These are phyloP conservation scores for Himalopsyche japonica DNA, from an alignment of 2,888 invertebrate genomes.

Conservation along the genomic window DNA sequence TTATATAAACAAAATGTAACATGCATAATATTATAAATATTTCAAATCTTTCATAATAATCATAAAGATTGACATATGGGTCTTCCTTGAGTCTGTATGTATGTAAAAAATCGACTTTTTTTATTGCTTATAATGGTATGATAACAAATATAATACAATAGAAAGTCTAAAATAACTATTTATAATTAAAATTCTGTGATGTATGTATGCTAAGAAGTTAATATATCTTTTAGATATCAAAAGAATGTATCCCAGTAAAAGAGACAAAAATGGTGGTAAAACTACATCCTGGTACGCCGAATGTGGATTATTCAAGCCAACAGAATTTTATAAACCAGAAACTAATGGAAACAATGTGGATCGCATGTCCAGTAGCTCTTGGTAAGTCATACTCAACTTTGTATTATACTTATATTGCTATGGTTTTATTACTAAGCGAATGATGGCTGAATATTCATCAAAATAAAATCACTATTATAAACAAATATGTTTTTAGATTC, in stretches of 20 bases:
- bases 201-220: not conserved
- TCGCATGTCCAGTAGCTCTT: conserved; percentile 52
- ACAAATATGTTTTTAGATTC: not conserved
- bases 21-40: no score
- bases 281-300: conserved; percentile 73
- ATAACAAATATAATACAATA: no score
- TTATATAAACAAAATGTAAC: no score
- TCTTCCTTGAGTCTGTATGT: no score
- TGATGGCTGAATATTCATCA: no score
- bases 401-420: not conserved
- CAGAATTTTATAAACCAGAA: conserved; percentile 42
- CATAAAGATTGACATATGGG: no score
- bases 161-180: no score
- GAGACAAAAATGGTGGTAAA: conserved; percentile 55
- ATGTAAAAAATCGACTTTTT: no score
- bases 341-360: conserved; percentile 38
- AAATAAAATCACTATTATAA: no score
- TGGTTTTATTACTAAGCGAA: not conserved
- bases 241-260: conserved; percentile 48
- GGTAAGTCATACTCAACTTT: conserved; percentile 43
- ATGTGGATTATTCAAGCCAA: conserved; percentile 60
- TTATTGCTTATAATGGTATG: no score
- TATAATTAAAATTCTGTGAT: no score
- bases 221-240: conserved; percentile 50
- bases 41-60: no score